These are phyloP conservation scores for Eristalis tenax DNA, from an alignment of 2,888 invertebrate genomes.

Conservation along the genomic window DNA sequence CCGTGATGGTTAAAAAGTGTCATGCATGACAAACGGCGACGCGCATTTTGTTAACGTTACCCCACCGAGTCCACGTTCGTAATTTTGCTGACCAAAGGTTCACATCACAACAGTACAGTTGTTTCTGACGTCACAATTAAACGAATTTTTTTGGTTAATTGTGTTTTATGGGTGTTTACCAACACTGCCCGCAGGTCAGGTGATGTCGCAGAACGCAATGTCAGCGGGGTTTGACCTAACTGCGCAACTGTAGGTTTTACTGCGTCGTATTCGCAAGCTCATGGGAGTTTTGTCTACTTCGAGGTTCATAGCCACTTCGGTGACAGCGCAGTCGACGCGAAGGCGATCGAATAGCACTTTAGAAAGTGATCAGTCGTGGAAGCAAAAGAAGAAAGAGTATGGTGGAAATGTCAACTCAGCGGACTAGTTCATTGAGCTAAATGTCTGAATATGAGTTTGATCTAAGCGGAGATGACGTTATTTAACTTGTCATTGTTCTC, in stretches of 20 bases:
- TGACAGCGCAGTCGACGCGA: background rate
- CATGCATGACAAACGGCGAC: background rate
- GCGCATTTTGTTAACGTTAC: background rate
- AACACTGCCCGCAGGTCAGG: background rate
- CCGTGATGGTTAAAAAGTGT: background rate
- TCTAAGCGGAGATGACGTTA: background rate
- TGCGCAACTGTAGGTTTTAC: background rate
- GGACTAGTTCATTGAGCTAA: background rate
- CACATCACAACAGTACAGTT: background rate
- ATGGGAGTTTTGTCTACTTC: background rate
- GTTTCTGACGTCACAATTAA: background rate
- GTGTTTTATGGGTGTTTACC: background rate
- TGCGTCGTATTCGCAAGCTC: background rate
- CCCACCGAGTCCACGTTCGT: background rate
- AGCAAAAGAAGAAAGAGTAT: background rate
- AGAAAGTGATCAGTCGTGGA: background rate
- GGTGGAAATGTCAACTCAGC: background rate
- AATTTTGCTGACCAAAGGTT: background rate
- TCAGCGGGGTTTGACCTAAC: background rate
- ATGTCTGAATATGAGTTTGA: background rate
- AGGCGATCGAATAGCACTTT: background rate
- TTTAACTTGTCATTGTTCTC: no score
- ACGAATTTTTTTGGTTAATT: background rate
- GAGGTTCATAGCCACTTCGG: background rate
- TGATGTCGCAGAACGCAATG: background rate